Conservation (phyloP, 2,797 vertebrate species). For the Nyctibius grandis region DNA sequence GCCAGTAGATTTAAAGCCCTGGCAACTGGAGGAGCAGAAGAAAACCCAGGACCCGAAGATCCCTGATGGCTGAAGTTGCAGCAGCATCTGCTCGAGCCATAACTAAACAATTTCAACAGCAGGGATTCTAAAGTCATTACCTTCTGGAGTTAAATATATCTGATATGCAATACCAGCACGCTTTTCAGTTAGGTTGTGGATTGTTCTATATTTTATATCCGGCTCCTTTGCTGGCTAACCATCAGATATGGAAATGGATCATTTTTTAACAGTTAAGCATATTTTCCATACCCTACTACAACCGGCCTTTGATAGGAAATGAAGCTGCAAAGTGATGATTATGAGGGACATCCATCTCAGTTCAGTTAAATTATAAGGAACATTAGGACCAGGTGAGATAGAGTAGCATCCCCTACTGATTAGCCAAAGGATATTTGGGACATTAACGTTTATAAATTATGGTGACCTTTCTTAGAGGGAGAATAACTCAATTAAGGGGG, state of each 20-base stretch:
- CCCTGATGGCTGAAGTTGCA: slow-evolving; percentile 3
- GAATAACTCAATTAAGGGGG: not conserved
- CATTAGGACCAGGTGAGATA: slow-evolving; percentile 16
- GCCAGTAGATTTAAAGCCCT: not conserved
- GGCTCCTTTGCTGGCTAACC: not conserved
- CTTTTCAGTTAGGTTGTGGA: not conserved
- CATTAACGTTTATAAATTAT: slow-evolving; percentile 38
- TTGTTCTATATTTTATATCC: slow-evolving; percentile 2
- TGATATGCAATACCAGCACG: not conserved
- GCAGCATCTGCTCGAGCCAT: not conserved
- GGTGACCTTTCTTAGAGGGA: not conserved
- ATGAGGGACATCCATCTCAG: slow-evolving; percentile 39
- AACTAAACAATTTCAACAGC: not conserved
- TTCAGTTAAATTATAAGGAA: slow-evolving; percentile 3
- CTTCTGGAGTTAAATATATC: not conserved
- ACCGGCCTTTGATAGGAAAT: slow-evolving; percentile 20
- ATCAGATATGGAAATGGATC: slow-evolving; percentile 13
- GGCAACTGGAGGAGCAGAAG: not conserved
- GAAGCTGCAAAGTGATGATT: slow-evolving; percentile 22
- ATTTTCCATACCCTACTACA: not conserved
- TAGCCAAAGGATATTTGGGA: not conserved
- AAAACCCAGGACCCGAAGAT: not conserved
- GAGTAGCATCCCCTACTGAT: slow-evolving; percentile 22
- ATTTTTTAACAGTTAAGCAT: slow-evolving; percentile 6
- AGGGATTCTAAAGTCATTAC: slow-evolving; percentile 3